Evolutionary conservation across 1,140 invertebrate genomes (phyloP).

Genomic region (Ceratitis capitata): DNA sequence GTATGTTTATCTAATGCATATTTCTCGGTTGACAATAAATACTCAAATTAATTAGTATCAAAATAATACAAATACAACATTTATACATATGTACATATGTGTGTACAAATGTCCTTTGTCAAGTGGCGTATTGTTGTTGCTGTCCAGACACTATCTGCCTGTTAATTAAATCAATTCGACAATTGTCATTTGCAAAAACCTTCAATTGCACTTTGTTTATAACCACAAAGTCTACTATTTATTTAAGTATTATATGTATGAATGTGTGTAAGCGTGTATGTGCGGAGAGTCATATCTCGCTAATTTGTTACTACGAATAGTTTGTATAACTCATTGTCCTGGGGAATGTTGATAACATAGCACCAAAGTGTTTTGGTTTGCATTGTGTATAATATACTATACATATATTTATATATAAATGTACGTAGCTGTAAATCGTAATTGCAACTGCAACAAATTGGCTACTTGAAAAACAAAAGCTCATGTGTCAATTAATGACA

Average conservation of each 20-base stretch:
- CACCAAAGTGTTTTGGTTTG: background rate
- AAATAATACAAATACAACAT: no score
- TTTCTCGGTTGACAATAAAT: no score
- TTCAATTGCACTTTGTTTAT: background rate
- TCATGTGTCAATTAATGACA: background rate
- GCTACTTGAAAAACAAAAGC: background rate
- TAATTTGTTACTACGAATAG: background rate
- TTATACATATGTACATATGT: background rate
- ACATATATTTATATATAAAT: no score
- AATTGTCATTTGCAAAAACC: background rate
- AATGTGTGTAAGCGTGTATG: background rate
- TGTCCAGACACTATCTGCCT: no score
- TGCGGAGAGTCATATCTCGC: background rate
- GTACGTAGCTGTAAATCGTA: background rate
- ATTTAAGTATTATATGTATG: no score
- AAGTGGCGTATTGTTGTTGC: no score
- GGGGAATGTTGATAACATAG: background rate
- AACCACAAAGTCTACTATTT: constrained; percentile 12
- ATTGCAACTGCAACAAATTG: constrained; percentile 6
- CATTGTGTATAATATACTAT: background rate
- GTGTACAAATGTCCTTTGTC: background rate
- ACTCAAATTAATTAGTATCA: no score
- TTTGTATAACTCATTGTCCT: background rate
- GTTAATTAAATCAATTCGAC: background rate
- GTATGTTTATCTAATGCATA: no score